These are phyloP conservation scores for Philereme vetulata DNA, from an alignment of 2,888 invertebrate genomes.

Conservation along the genomic window DNA sequence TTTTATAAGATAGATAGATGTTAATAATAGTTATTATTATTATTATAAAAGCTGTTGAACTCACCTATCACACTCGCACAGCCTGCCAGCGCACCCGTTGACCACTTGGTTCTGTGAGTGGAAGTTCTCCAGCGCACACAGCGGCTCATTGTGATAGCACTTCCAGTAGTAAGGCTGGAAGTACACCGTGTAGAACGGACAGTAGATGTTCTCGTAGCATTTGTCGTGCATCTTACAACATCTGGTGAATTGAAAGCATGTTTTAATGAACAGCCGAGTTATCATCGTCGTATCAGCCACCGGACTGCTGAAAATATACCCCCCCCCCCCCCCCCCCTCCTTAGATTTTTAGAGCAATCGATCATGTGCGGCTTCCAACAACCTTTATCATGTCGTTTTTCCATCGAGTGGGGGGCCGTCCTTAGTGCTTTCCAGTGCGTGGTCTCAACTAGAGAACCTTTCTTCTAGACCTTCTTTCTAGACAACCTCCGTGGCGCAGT, in stretches of 20 bases:
- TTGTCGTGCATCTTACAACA: conserved; percentile 94
- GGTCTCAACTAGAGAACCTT: too few species aligned
- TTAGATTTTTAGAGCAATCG: too few species aligned
- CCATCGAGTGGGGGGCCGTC: too few species aligned
- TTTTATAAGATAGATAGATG: too few species aligned
- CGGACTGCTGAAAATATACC: neutral
- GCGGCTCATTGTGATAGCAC: conserved; percentile 89
- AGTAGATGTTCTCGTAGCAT: conserved; percentile 91
- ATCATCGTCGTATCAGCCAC: too few species aligned
- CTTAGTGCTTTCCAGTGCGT: too few species aligned
- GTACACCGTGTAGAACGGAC: conserved; percentile 92
- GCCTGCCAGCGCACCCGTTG: conserved; percentile 88
- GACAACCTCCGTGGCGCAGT: too few species aligned
- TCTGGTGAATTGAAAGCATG: conserved; percentile 60
- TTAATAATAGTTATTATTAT: neutral
- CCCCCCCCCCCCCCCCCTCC: too few species aligned
- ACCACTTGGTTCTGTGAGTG: conserved; percentile 58
- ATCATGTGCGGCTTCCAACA: too few species aligned
- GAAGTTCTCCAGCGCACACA: conserved; percentile 87
- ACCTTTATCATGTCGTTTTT: too few species aligned
- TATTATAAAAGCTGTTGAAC: conserved; percentile 33
- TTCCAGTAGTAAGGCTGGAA: conserved; percentile 95
- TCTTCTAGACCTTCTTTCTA: too few species aligned
- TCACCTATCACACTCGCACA: conserved; percentile 92
- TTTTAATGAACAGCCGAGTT: neutral